A percentile compares a stretch with the other conserved stretches of the same genome.
These are phyloP conservation scores for Anagyrus pseudococci DNA, from an alignment of 2,888 invertebrate species.

Conservation along the genomic window DNA sequence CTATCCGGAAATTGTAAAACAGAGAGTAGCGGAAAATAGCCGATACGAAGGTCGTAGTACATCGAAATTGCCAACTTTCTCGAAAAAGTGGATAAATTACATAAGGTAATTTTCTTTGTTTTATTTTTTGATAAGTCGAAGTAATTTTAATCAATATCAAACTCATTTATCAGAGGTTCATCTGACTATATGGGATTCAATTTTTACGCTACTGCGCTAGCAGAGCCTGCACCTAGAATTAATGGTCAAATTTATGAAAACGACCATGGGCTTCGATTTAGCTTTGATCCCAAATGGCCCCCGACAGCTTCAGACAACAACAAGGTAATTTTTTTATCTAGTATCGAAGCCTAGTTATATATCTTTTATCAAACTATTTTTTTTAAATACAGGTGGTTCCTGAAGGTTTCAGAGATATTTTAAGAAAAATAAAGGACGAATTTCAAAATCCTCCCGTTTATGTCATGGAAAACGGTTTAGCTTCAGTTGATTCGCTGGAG, in stretches of 20 bases:
- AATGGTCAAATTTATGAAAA: slow-evolving; percentile 2
- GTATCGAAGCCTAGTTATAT: too few species aligned
- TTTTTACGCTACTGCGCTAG: slow-evolving; percentile 71
- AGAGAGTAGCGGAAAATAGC: slow-evolving; percentile 59
- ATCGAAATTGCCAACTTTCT: slow-evolving; percentile 63
- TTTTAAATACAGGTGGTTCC: not conserved
- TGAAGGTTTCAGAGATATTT: not conserved
- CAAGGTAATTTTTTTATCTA: too few species aligned
- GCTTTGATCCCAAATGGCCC: slow-evolving; percentile 8
- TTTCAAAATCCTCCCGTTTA: not conserved
- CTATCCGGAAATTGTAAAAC: slow-evolving; percentile 64
- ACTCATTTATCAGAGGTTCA: slow-evolving; percentile 59
- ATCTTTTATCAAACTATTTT: not conserved
- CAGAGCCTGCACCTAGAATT: slow-evolving; percentile 46
- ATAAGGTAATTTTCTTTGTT: slow-evolving; percentile 55
- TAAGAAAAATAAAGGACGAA: not conserved
- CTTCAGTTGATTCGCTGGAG: not conserved
- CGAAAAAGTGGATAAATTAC: slow-evolving; percentile 65
- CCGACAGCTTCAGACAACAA: not conserved
- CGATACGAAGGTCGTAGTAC: slow-evolving; percentile 55
- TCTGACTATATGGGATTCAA: slow-evolving; percentile 79
- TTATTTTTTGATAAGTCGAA: not conserved
- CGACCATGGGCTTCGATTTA: not conserved
- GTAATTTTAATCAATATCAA: not conserved
- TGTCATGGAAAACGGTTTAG: not conserved